Conservation (phyloP, 2,113 vertebrate genomes). For the Arothron firmamentum region DNA sequence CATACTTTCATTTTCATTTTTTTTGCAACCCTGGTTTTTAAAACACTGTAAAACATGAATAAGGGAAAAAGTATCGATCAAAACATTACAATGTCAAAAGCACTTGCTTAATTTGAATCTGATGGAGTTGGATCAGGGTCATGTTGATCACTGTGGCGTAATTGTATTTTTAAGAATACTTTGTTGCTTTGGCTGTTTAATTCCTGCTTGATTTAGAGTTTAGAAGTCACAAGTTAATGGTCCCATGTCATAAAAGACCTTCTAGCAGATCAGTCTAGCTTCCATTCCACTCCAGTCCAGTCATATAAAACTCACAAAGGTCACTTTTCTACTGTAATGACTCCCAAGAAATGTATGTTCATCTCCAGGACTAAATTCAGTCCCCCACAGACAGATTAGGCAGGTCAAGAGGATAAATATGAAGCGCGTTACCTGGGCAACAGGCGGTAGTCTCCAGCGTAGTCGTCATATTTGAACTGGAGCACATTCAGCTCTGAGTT, state of each 20-base stretch:
- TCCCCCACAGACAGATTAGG: not conserved
- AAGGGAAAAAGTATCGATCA: not conserved
- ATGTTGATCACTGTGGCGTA: no score
- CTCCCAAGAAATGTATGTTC: not conserved
- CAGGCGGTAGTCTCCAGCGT: conserved; percentile 89
- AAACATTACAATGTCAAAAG: no score
- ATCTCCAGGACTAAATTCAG: not conserved
- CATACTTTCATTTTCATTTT: not conserved
- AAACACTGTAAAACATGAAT: not conserved
- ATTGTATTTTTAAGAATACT: no score
- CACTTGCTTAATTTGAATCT: no score
- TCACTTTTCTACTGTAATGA: no score
- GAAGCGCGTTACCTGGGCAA: conserved; percentile 82
- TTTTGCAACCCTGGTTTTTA: no score
- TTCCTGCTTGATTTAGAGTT: not conserved
- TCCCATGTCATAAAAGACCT: not conserved
- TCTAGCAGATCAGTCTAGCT: no score
- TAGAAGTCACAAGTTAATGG: not conserved
- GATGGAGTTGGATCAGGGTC: no score
- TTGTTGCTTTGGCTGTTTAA: not conserved
- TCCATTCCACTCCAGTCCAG: no score
- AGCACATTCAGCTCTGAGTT: conserved; percentile 90
- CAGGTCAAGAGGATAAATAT: not conserved
- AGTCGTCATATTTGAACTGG: conserved; percentile 91
- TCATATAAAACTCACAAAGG: not conserved